A percentile compares a stretch with the other conserved stretches of the same genome.
Evolutionary conservation across 2,888 invertebrate genomes (phyloP).

Genomic region (Galerucella nymphaeae): DNA sequence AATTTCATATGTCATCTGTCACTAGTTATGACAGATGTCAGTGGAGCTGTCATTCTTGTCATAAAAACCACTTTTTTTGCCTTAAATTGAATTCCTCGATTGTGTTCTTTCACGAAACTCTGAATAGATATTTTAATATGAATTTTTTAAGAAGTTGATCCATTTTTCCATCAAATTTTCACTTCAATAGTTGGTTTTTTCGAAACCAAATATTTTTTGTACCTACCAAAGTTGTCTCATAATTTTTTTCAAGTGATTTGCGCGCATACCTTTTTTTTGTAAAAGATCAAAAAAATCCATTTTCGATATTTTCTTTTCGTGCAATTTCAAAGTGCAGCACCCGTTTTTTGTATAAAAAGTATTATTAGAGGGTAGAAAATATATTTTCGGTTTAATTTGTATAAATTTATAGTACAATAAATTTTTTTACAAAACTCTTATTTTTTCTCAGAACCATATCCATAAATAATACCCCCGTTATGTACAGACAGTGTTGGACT

Average conservation of each 20-base stretch:
- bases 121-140: not conserved
- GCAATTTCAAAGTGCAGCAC: conserved; percentile 44
- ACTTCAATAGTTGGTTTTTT: not conserved
- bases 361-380: conserved; percentile 45
- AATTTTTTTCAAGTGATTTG: conserved; percentile 44
- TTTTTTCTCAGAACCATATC: not conserved
- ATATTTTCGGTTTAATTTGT: conserved; percentile 45
- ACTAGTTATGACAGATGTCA: no score
- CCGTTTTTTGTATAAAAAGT: conserved; percentile 45
- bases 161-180: not conserved
- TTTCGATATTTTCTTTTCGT: conserved; percentile 30
- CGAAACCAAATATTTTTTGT: conserved; percentile 5
- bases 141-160: not conserved
- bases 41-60: no score
- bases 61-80: no score
- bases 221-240: conserved; percentile 46
- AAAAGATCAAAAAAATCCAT: conserved; percentile 17
- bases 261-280: conserved; percentile 36
- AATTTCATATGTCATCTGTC: no score
- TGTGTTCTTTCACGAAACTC: no score
- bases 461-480: no score
- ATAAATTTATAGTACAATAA: conserved; percentile 45
- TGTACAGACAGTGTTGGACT: no score
- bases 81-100: no score
- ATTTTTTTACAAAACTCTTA: conserved; percentile 31